Evolutionary conservation across 2,888 invertebrate genomes (phyloP), one percentile per base, ranked within the genome.

Genomic region (Mythimna vitellina): DNA sequence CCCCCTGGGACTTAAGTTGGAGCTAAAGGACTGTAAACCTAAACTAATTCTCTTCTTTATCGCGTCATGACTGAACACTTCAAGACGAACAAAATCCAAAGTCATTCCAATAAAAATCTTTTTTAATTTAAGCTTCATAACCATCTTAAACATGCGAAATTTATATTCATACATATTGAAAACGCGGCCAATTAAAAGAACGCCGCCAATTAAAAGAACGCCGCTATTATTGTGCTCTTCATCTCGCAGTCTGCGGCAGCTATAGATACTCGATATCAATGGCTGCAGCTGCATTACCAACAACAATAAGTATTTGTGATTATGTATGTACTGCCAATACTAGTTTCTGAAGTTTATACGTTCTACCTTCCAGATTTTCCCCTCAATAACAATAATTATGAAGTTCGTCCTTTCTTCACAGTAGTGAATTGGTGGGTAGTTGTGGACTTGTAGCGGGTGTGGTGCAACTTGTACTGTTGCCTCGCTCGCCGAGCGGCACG

Each of bases 401-500:
- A 60, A 38, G n/a, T 78, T 71, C 10, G 10, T 58, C 22, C 9
- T 61, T 64, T 61, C 17, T 12, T 53, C 17, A 20, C 25, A 72
- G 53, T 53, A 38, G 46, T 57, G 58, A 72, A 22, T 54, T 35
- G 38, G 66, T 25, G 42, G 7, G n/a, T 35, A 53, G 56, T 53
- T 25, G 38, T n/a, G 38, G 25, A 25, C 25, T 25, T 54, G 49
- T 35, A 49, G 20, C 54, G 35, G 32, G 25, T 29, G n/a, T 61
- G 62, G 0, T 46, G 67, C 22, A 63, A 64, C 46, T 70, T 62
- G 32, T 67, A 20, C 49, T 12, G 56, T 61, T 57, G 70, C 58
- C 54, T 17, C 64, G 56, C 63, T 63, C 22, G 29, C 58, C 57
- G 57, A 38, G 32, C 53, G 42, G 69, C 81, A 78, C 85, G 82